Evolutionary conservation across 2,888 invertebrate species (phyloP).

Genomic region (Eupithecia insigniata): DNA sequence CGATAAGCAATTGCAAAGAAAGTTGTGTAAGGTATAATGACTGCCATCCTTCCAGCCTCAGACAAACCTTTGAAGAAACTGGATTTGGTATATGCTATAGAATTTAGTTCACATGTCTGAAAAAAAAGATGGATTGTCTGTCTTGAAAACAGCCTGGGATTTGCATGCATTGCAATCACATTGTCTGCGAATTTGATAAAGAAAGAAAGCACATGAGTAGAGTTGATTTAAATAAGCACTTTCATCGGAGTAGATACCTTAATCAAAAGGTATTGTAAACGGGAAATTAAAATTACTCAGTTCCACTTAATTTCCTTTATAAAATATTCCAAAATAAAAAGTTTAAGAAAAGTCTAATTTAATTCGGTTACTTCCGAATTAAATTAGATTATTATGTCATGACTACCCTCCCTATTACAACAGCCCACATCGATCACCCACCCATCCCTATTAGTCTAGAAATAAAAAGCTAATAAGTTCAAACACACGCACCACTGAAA

Average conservation of each 20-base stretch:
- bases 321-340: background rate
- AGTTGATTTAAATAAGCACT: background rate
- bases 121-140: slow-evolving; percentile 21
- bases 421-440: background rate
- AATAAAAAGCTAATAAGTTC: slow-evolving; percentile 75
- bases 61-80: slow-evolving; percentile 32
- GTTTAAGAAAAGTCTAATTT: background rate
- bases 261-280: background rate
- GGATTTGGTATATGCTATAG: slow-evolving; percentile 32
- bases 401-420: background rate
- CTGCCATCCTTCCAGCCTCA: slow-evolving; percentile 23
- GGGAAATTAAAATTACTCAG: background rate
- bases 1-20: slow-evolving; percentile 32
- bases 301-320: background rate
- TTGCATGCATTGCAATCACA: slow-evolving; percentile 23
- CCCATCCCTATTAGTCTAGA: background rate
- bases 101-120: slow-evolving; percentile 29
- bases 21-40: slow-evolving; percentile 27
- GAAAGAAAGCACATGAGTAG: slow-evolving; percentile 6
- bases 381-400: background rate
- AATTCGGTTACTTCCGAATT: too few relatives aligned
- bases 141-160: slow-evolving; percentile 20
- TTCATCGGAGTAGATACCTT: background rate
- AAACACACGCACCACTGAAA: slow-evolving; percentile 70
- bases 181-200: slow-evolving; percentile 20